A percentile compares a stretch with the other conserved stretches of the same genome.
Evolutionary conservation across 2,888 invertebrate genomes (phyloP).

Genomic region (Eumerus sabulonum): DNA sequence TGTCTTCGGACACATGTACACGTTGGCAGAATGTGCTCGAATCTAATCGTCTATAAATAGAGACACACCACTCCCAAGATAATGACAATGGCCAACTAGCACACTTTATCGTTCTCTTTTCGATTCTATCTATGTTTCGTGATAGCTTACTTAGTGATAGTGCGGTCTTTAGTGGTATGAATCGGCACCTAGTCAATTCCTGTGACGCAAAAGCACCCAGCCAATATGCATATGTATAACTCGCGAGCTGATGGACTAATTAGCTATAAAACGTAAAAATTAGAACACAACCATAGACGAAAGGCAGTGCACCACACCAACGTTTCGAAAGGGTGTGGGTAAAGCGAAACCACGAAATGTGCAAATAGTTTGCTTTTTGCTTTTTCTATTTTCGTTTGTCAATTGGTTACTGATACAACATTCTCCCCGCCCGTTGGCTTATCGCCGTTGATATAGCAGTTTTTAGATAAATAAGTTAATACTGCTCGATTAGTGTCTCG

Average conservation of each 20-base stretch:
- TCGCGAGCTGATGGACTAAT: too few relatives aligned
- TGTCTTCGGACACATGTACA: background rate
- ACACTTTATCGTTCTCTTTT: slow-evolving; percentile 16
- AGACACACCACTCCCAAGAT: background rate
- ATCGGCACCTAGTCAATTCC: slow-evolving; percentile 11
- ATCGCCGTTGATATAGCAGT: too few relatives aligned
- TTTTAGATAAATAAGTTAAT: too few relatives aligned
- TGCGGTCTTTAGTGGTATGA: slow-evolving; percentile 6
- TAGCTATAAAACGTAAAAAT: slow-evolving; percentile 18
- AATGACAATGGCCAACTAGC: slow-evolving; percentile 34
- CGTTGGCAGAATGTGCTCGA: too few relatives aligned
- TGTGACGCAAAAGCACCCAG: slow-evolving; percentile 22
- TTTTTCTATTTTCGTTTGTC: too few relatives aligned
- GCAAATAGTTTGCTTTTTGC: slow-evolving; percentile 34
- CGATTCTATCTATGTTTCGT: background rate
- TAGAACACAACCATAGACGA: slow-evolving; percentile 26
- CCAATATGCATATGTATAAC: too few relatives aligned
- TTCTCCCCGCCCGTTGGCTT: too few relatives aligned
- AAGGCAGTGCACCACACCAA: background rate
- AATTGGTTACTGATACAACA: too few relatives aligned
- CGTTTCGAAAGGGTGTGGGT: background rate
- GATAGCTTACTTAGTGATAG: slow-evolving; percentile 1
- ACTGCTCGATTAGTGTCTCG: too few relatives aligned
- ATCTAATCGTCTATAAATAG: background rate
- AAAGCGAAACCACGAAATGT: slow-evolving; percentile 13